A percentile compares a stretch with the other conserved stretches of the same genome.
Conservation (phyloP, 2,113 vertebrate species). For the Syngnathoides biaculeatus region DNA sequence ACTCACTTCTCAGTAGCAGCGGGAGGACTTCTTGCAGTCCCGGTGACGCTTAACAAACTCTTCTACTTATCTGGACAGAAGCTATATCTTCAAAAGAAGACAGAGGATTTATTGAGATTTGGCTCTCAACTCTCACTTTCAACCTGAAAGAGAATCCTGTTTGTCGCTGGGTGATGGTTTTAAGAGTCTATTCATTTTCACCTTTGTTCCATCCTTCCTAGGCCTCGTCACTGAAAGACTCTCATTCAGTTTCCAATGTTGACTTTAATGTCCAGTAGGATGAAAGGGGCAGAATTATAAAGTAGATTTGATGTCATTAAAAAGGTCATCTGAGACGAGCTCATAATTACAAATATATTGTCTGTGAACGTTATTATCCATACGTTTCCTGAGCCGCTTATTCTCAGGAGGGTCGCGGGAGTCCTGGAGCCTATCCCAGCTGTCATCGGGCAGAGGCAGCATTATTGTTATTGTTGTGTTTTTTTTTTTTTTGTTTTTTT, state of each 20-base stretch:
- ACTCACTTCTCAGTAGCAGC: neutral
- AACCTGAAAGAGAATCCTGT: conserved; percentile 6
- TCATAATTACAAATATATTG: neutral
- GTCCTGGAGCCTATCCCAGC: too few species aligned
- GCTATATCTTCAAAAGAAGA: conserved; percentile 17
- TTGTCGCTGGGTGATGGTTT: conserved; percentile 9
- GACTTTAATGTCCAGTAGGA: neutral
- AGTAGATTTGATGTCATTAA: neutral
- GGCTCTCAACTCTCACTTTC: conserved; percentile 21
- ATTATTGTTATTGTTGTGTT: too few species aligned
- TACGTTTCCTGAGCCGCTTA: too few species aligned
- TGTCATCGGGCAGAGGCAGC: too few species aligned
- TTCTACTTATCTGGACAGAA: conserved; percentile 8
- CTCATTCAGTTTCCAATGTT: neutral
- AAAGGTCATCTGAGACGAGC: neutral
- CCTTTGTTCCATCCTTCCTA: neutral
- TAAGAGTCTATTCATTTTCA: conserved; percentile 5
- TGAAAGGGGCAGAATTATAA: neutral
- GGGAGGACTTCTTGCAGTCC: neutral
- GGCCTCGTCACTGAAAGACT: neutral
- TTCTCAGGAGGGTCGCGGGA: too few species aligned
- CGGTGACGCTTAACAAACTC: conserved; percentile 4
- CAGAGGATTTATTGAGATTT: conserved; percentile 31
- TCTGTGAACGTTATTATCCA: neutral
- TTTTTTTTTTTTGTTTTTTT: too few species aligned